Base-by-base conservation (phyloP, 2,113 vertebrate genomes). In the Embiotoca jacksoni region DNA sequence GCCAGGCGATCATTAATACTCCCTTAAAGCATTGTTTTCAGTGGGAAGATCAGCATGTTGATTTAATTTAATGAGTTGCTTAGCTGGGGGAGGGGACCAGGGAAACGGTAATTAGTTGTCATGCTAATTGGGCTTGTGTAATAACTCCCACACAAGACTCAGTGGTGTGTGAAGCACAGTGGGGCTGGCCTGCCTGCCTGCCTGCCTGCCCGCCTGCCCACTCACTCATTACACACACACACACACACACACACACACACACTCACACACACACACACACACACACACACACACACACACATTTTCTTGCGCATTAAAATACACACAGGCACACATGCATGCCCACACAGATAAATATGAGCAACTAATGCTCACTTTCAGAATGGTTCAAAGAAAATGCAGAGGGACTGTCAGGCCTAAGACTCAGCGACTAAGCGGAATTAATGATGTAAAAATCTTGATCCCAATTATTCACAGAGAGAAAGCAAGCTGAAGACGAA, bases 61-160 rank as follows among this genome's bases (percentile, higher is more conserved):
- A 83, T 91, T 83, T 88, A 87, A 84, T 89, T 90, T 81, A 88
- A 85, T 86, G 85, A 85, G 69, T 78, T 79, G 76, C 75, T 82
- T 58, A 30, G 86, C 53, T 67, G 73, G 65, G 74, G 82, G 78
- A 78, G 66, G 67, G 74, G 61, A 16, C n/a, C 54, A 10, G 70
- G 72, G 84, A 85, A 90, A 88, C 81, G 56, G 76, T 92, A 89
- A 92, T 92, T 90, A 86, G 87, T 81, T 88, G 81, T 91, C 76
- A 82, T 90, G 89, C 89, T 92, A 93, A 92, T 92, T 92, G 80
- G 85, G 76, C 46, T 85, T 67, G 70, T 86, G 86, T 88, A 83
- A 92, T 87, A 84, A 88, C 80, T 87, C 86, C 90, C 82, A 89
- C 85, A 56, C 58, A 64, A 60, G 74, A 69, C 31, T 82, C 75